A percentile compares a stretch with the other conserved stretches of the same genome.
Evolutionary conservation across 2,797 vertebrate genomes (phyloP).

Genomic region (Vipera latastei): DNA sequence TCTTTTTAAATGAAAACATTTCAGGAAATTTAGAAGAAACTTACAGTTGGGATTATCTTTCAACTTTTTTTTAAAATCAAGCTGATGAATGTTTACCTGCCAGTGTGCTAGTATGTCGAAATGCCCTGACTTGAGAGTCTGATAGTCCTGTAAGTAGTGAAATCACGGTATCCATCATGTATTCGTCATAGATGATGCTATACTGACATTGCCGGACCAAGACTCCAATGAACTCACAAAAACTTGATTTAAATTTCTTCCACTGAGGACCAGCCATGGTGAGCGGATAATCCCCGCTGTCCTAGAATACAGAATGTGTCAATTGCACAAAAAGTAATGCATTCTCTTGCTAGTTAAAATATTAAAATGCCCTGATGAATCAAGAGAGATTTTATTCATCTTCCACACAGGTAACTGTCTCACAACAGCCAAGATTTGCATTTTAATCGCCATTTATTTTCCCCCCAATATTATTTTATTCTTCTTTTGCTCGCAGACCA

Average conservation of each 20-base stretch:
- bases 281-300: conserved; percentile 97
- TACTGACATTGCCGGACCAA: conserved; percentile 98
- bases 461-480: background rate
- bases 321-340: background rate
- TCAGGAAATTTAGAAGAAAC: accelerated
- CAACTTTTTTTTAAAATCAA: background rate
- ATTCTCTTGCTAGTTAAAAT: background rate
- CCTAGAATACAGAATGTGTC: conserved; percentile 73
- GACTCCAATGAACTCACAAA: conserved; percentile 98
- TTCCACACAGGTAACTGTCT: background rate
- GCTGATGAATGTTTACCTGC: conserved; percentile 80
- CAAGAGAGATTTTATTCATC: background rate
- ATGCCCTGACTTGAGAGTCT: conserved; percentile 97
- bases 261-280: conserved; percentile 98
- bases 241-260: conserved; percentile 99
- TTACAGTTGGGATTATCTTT: background rate
- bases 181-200: conserved; percentile 99
- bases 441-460: background rate
- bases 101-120: conserved; percentile 98
- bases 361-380: background rate
- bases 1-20: background rate
- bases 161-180: conserved; percentile 99
- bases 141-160: conserved; percentile 97
- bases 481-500: background rate
- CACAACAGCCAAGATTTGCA: background rate